phyloP scores from a whole-genome alignment of 2,797 vertebrate genomes.

The Anguilla pacifica region DNA sequence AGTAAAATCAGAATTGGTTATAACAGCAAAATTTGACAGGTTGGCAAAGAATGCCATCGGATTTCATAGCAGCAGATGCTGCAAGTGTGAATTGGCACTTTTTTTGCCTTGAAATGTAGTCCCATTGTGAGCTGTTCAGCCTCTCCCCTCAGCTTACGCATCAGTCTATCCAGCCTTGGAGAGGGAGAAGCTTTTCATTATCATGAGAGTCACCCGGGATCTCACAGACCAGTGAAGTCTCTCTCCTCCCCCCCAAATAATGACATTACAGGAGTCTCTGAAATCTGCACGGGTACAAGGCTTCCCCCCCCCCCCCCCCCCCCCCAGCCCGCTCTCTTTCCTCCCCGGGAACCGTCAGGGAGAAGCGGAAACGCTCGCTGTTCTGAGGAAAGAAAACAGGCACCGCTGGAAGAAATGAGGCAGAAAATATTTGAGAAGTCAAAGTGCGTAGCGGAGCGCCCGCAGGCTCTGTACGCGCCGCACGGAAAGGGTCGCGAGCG shows the following conservation, averaged over 20 bases:
- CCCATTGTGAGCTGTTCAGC: neutral
- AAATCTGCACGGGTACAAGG: neutral
- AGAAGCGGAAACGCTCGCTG: conserved; percentile 16
- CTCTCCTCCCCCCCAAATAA: neutral
- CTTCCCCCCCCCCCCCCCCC: neutral
- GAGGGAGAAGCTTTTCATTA: neutral
- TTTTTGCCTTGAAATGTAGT: neutral
- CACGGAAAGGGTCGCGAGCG: too few relatives aligned
- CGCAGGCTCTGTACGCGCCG: neutral
- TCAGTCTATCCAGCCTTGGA: neutral
- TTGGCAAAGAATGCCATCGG: too few relatives aligned
- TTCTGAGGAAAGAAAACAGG: neutral
- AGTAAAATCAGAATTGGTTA: too few relatives aligned
- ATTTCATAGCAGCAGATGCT: neutral
- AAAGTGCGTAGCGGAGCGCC: neutral
- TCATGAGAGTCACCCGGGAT: neutral
- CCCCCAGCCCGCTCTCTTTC: neutral
- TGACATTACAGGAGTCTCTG: neutral
- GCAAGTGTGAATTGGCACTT: neutral
- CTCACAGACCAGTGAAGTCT: neutral
- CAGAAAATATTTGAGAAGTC: conserved; percentile 10
- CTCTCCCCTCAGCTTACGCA: neutral
- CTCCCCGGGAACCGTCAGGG: neutral
- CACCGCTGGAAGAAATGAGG: conserved; percentile 15
- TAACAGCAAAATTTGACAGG: too few relatives aligned